Percentiles rank a stretch among this genome's conserved stretches.
phyloP scores from a whole-genome alignment of 2,888 invertebrate genomes.

The Pristionchus fissidentatus region DNA sequence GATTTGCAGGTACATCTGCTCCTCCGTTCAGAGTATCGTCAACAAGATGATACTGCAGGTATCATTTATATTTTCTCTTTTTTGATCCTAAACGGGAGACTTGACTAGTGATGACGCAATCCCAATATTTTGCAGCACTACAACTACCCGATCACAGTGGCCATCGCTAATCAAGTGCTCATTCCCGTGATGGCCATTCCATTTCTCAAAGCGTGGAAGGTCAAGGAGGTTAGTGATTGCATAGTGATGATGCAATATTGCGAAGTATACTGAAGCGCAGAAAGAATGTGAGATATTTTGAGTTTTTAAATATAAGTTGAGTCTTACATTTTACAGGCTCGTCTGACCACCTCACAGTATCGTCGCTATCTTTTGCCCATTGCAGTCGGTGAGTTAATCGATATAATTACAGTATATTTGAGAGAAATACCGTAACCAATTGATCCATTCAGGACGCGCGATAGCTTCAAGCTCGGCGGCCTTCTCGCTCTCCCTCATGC shows the following conservation, averaged over 20 bases:
- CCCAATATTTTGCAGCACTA: conserved; percentile 55
- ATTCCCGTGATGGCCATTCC: conserved; percentile 65
- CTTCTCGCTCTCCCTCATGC: conserved; percentile 45
- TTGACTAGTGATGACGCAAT: not conserved
- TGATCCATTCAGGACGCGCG: conserved; percentile 42
- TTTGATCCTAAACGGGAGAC: not conserved
- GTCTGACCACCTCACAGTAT: conserved; percentile 50
- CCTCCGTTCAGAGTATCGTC: conserved; percentile 54
- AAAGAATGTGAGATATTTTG: too few species aligned
- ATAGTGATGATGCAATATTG: not conserved
- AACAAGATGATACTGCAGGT: conserved; percentile 68
- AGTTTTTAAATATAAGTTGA: not conserved
- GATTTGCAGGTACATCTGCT: conserved; percentile 52
- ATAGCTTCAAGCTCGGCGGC: conserved; percentile 37
- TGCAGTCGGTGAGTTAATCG: conserved; percentile 54
- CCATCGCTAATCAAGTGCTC: conserved; percentile 64
- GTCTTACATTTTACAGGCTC: not conserved
- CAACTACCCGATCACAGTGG: conserved; percentile 68
- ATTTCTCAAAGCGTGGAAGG: conserved; percentile 55
- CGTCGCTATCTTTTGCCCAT: conserved; percentile 62
- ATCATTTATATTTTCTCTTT: not conserved
- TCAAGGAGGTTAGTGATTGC: conserved; percentile 20
- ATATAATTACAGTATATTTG: too few species aligned
- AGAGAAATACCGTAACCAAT: too few species aligned
- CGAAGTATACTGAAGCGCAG: too few species aligned